These are phyloP conservation scores for Prolemur simus DNA, from an alignment of 2,113 vertebrate genomes.

Conservation along the genomic window DNA sequence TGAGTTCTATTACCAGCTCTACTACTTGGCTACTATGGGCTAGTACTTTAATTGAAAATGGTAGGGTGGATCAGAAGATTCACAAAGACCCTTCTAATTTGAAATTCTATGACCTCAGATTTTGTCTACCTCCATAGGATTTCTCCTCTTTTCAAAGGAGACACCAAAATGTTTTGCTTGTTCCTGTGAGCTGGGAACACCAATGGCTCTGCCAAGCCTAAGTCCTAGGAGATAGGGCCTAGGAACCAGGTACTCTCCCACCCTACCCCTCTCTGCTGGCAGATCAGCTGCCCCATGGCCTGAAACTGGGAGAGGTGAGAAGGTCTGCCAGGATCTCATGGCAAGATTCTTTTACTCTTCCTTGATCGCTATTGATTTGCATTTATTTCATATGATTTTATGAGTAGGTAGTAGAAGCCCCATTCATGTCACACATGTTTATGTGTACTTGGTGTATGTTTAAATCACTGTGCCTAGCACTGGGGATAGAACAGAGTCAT, in stretches of 20 bases:
- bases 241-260: background rate
- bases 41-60: constrained; percentile 27
- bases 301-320: background rate
- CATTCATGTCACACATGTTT: background rate
- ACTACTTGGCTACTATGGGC: background rate
- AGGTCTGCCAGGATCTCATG: background rate
- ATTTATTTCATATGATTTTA: constrained; percentile 8
- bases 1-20: background rate
- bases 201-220: background rate
- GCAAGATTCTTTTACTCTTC: background rate
- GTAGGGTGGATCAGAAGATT: background rate
- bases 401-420: background rate
- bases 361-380: background rate
- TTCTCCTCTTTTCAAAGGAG: constrained; percentile 36
- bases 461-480: background rate
- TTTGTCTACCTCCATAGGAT: background rate
- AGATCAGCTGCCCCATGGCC: background rate
- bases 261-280: background rate
- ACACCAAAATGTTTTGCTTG: background rate
- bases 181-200: background rate
- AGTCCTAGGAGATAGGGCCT: background rate
- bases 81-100: background rate
- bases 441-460: background rate
- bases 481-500: background rate
- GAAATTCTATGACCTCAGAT: background rate